These are phyloP conservation scores for Conops quadrifasciatus DNA, from an alignment of 2,888 invertebrate genomes.

Conservation along the genomic window DNA sequence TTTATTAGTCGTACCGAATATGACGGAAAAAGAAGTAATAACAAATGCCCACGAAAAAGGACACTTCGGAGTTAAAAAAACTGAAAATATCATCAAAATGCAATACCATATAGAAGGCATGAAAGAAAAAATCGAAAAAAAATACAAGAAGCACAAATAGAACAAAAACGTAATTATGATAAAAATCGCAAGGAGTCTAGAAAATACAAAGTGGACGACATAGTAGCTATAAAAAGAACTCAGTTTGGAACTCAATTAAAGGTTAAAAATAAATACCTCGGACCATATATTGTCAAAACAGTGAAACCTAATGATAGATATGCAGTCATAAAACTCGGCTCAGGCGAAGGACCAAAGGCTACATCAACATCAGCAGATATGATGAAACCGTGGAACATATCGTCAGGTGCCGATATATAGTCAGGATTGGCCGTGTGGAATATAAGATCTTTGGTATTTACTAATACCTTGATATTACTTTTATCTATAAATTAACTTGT, in stretches of 20 bases:
- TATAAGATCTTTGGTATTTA: too few relatives aligned
- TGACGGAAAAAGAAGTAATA: slow-evolving; percentile 1
- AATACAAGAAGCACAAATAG: background rate
- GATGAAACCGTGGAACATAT: background rate
- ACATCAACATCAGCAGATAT: background rate
- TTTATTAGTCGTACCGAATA: background rate
- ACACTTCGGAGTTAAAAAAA: slow-evolving; percentile 8
- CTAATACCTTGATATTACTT: too few relatives aligned
- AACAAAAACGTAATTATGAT: background rate
- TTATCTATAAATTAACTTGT: too few relatives aligned
- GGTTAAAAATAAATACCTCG: background rate
- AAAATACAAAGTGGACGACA: background rate
- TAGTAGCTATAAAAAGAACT: too few relatives aligned
- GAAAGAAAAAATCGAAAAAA: background rate
- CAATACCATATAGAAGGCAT: background rate
- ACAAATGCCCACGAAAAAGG: background rate
- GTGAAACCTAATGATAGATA: background rate
- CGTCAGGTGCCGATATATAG: too few relatives aligned
- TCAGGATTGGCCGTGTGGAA: too few relatives aligned
- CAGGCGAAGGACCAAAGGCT: too few relatives aligned
- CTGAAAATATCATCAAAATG: background rate
- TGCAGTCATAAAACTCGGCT: background rate
- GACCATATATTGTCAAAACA: background rate
- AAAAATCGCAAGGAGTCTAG: background rate
- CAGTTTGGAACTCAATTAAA: too few relatives aligned